Conservation (phyloP, 2,797 vertebrate species). For the Euphonia xanthogaster region DNA sequence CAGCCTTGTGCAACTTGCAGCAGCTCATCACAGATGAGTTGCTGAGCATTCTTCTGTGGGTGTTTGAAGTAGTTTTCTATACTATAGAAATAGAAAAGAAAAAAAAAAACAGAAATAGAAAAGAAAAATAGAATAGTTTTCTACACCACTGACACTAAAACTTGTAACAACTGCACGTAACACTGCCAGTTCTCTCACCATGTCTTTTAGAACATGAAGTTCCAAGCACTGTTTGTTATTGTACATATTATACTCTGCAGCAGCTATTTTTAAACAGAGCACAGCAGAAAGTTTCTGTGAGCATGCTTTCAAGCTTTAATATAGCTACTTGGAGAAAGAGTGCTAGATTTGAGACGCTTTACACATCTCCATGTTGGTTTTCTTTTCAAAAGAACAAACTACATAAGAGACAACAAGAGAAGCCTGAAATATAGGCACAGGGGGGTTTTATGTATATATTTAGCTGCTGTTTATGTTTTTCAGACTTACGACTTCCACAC, state of each 20-base stretch:
- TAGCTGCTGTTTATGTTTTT: neutral
- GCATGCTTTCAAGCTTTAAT: neutral
- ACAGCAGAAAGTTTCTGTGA: neutral
- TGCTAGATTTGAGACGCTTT: neutral
- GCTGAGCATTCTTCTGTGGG: neutral
- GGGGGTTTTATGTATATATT: neutral
- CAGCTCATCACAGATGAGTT: neutral
- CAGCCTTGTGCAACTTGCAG: neutral
- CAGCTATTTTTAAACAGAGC: neutral
- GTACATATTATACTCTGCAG: neutral
- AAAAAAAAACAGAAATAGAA: too few relatives aligned
- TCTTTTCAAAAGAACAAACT: neutral
- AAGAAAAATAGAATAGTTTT: too few relatives aligned
- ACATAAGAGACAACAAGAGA: neutral
- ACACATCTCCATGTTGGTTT: neutral
- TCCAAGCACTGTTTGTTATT: neutral
- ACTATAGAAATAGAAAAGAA: too few relatives aligned
- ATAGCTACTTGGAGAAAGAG: neutral
- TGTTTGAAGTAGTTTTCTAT: neutral
- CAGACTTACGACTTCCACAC: neutral
- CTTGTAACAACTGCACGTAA: neutral
- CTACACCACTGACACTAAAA: neutral
- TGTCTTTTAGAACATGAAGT: neutral
- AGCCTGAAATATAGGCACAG: neutral
- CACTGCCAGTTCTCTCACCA: neutral